Evolutionary conservation across 2,888 invertebrate genomes (phyloP), one percentile per base, ranked within the genome.

Genomic region (Tinea pellionella): DNA sequence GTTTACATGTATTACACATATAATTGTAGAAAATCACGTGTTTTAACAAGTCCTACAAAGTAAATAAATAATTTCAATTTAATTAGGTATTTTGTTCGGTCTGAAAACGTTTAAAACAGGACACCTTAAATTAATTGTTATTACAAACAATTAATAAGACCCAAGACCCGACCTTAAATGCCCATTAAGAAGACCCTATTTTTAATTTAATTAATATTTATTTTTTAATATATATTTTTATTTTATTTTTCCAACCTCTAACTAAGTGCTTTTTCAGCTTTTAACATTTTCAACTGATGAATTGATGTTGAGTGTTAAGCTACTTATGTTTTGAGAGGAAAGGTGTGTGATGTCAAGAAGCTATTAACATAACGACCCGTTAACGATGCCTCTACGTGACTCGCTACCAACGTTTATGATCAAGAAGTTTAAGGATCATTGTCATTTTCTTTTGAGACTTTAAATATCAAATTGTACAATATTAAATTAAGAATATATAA

Each of bases 281-380:
- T 37, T n/a, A 37, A 37, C 37, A 37, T 9, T 12, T 9, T 12
- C 15, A 47, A 9, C 47, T 47, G 47, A 47, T 47, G 47, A 47
- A 47, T 47, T 47, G 47, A 47, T 16, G 47, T 47, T 47, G 16
- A 47, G 47, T 47, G 41, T 2, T 47, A 47, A 13, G 47, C 47
- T 47, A 47, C 47, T 47, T 47, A 47, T 13, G 47, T 47, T 16
- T 47, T 16, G 47, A 47, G 47, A 47, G 47, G 61, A 61, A 56
- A 61, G 63, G 63, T 60, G 63, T 60, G 62, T 61, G 64, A 63
- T 63, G 63, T 65, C 61, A 61, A 62, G 60, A 47, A 61, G 67
- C 68, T 68, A 73, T 71, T 70, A 71, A 66, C 70, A 66, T 73
- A 73, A 73, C 70, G 73, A 73, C 66, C 65, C 65, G 67, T 65